phyloP scores from a whole-genome alignment of 2,888 invertebrate genomes.

The Andrena chrysosceles region DNA sequence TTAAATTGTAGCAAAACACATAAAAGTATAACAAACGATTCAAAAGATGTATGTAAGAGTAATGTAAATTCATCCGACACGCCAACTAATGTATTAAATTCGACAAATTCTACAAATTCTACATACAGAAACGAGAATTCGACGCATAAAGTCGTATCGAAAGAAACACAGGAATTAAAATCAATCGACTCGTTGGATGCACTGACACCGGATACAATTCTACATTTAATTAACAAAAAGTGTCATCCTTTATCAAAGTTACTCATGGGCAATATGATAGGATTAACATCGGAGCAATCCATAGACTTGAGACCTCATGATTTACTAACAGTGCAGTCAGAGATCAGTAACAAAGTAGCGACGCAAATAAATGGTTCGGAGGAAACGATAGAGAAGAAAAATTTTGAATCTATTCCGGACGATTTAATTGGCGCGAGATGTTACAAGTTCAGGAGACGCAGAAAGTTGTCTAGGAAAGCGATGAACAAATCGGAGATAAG shows the following conservation, averaged over 20 bases:
- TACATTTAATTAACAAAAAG: slow-evolving; percentile 79
- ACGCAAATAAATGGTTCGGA: not conserved
- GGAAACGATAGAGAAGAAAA: slow-evolving; percentile 41
- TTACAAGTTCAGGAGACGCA: slow-evolving; percentile 57
- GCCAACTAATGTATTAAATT: not conserved
- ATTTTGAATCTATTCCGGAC: slow-evolving; percentile 41
- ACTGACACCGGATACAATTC: slow-evolving; percentile 79
- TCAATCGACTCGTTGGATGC: slow-evolving; percentile 69
- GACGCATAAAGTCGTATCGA: not conserved
- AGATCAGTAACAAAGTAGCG: slow-evolving; percentile 18
- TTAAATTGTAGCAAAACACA: not conserved
- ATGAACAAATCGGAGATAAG: slow-evolving; percentile 59
- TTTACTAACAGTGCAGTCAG: not conserved
- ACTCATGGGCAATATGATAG: slow-evolving; percentile 81
- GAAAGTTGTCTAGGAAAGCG: slow-evolving; percentile 53
- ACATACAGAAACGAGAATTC: slow-evolving; percentile 22
- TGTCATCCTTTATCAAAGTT: slow-evolving; percentile 80
- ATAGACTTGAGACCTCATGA: slow-evolving; percentile 57
- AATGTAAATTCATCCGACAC: not conserved
- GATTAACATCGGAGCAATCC: slow-evolving; percentile 76
- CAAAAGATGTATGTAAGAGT: not conserved
- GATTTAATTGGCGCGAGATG: slow-evolving; percentile 46
- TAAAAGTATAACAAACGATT: slow-evolving; percentile 18
- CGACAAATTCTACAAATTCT: slow-evolving; percentile 16
- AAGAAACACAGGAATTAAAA: slow-evolving; percentile 34